Base-by-base conservation (phyloP, 2,797 vertebrate species). In the Syngnathus rostellatus region DNA sequence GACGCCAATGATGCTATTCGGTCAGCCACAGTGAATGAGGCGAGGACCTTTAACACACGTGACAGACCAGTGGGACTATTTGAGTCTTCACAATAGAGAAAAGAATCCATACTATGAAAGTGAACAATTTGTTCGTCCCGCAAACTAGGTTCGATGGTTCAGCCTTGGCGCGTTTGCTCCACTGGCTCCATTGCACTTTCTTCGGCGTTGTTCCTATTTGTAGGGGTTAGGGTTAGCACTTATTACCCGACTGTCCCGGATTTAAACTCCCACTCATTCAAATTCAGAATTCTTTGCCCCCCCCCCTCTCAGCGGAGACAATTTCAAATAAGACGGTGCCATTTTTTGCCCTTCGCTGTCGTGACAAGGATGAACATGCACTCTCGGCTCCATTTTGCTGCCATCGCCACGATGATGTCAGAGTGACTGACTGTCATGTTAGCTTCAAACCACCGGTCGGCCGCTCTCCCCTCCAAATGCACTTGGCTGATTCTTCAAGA, bases 361-460 rank as follows among this genome's bases (percentile, higher is more conserved):
- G 71, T 67, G 72, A 75, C 67, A 66, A 55, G 60, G 69, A 74
- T 64, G 70, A 70, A 71, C 62, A 64, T 63, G 70, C 43, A 64
- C 8, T 71, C 70, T 70, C 68, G 62, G 54, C 50, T 69, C 69
- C 43, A 66, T 72, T 70, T 67, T 58, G 60, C 10, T 1, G 31
- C 53, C 23, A 1, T 23, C 23, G 23, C 23, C 40, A 57, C 43
- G 0, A 55, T 70, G 71, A 71, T 2, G 25, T 59, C 17, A 72
- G 60, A 31, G 68, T 59, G 53, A 51, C 21, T 55, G 64, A 66
- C 66, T 12, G 54, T 72, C 68, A 53, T 43, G 46, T 69, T 59
- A 59, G 63, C n/a, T 72, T 72, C 57, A 61, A 68, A 65, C 48
- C 59, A 65, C 31, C 17, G 48, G 53, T 59, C 23, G 23, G 23